These are phyloP conservation scores for Spinus olivaceus DNA, from an alignment of 2,797 vertebrate genomes.

Conservation along the genomic window DNA sequence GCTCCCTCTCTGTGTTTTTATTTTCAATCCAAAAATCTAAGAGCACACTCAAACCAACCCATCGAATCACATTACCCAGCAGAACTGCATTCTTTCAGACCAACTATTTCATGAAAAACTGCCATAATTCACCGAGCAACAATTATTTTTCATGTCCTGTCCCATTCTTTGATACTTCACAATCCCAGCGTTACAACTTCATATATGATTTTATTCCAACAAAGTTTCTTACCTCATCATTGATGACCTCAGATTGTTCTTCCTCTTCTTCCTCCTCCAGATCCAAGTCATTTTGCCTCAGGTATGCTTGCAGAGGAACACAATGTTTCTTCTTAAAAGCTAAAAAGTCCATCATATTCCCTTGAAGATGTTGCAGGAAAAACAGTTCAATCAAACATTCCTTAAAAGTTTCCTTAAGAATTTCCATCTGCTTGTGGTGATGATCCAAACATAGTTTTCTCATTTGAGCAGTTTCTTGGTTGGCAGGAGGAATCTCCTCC, in stretches of 20 bases:
- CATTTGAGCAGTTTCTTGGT: slow-evolving; percentile 89
- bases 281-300: slow-evolving; percentile 95
- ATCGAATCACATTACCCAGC: fast-evolving
- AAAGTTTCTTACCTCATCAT: slow-evolving; percentile 89
- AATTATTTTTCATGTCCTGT: neutral
- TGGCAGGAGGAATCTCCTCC: slow-evolving; percentile 93
- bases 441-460: slow-evolving; percentile 94
- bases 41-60: fast-evolving
- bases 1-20: neutral
- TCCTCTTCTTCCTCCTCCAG: slow-evolving; percentile 96
- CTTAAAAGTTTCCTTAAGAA: slow-evolving; percentile 89
- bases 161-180: neutral
- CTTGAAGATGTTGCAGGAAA: slow-evolving; percentile 96
- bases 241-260: slow-evolving; percentile 97
- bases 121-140: neutral
- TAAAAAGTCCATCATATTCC: slow-evolving; percentile 99
- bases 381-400: slow-evolving; percentile 95
- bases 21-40: neutral
- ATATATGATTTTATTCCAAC: neutral
- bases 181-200: neutral
- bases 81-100: neutral
- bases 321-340: slow-evolving; percentile 97
- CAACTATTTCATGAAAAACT: neutral
- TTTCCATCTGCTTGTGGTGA: slow-evolving; percentile 91
- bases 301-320: slow-evolving; percentile 90